Conservation (phyloP, 1,140 invertebrate genomes). For the Leptinotarsa defecta region DNA sequence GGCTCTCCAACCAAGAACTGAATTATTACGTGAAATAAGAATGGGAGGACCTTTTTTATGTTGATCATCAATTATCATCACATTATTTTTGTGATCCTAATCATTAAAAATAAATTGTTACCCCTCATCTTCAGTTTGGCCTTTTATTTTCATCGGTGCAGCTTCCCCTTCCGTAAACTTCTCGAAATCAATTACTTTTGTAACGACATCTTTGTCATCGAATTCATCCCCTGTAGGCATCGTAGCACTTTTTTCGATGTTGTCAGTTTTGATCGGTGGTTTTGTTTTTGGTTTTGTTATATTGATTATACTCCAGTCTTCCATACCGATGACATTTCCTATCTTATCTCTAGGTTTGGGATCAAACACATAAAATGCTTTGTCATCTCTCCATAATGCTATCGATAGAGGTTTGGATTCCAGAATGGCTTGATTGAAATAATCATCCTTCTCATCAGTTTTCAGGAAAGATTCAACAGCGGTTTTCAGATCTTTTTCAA, state of each 20-base stretch:
- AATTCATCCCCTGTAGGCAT: constrained; percentile 31
- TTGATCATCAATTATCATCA: too few species aligned
- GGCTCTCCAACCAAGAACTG: too few species aligned
- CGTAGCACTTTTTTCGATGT: neutral
- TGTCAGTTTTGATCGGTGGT: neutral
- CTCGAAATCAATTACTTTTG: neutral
- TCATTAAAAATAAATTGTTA: neutral
- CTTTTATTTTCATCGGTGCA: neutral
- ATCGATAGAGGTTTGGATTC: constrained; percentile 43
- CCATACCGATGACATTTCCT: constrained; percentile 40
- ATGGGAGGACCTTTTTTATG: too few species aligned
- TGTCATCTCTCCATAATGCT: constrained; percentile 47
- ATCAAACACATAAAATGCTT: constrained; percentile 52
- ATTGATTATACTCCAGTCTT: constrained; percentile 33
- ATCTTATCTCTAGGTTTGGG: constrained; percentile 46
- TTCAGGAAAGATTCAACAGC: constrained; percentile 30
- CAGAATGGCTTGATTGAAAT: constrained; percentile 39
- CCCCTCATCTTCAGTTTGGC: constrained; percentile 22
- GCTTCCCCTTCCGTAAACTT: constrained; percentile 16
- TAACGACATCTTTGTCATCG: constrained; percentile 8
- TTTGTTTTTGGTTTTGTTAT: constrained; percentile 27
- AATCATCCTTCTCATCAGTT: constrained; percentile 33
- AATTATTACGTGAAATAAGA: too few species aligned
- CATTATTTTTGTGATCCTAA: too few species aligned
- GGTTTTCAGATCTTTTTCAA: constrained; percentile 39